Conservation (phyloP, 2,888 invertebrate species). For the Marasmarcha lunaedactyla region DNA sequence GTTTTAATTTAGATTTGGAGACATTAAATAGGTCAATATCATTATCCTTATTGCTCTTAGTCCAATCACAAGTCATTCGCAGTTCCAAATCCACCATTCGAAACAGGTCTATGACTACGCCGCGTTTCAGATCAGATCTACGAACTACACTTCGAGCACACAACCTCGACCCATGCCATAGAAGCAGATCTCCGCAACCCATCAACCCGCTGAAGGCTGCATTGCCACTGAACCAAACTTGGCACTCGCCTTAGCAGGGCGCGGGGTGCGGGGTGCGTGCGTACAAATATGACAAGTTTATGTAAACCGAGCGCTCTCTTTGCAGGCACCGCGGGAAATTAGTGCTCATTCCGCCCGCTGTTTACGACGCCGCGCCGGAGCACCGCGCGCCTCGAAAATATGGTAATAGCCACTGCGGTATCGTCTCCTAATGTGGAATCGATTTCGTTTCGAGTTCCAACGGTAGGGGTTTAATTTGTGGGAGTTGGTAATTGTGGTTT, state of each 20-base stretch:
- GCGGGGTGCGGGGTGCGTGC: constrained; percentile 29
- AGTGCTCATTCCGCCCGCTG: constrained; percentile 58
- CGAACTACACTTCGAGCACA: too few relatives aligned
- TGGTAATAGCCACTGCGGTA: constrained; percentile 37
- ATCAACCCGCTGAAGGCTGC: too few relatives aligned
- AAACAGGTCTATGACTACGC: too few relatives aligned
- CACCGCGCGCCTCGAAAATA: constrained; percentile 44
- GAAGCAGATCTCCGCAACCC: too few relatives aligned
- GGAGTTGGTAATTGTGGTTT: constrained; percentile 3
- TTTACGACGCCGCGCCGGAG: constrained; percentile 49
- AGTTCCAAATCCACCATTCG: too few relatives aligned
- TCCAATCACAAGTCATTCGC: too few relatives aligned
- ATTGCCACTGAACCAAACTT: constrained; percentile 24
- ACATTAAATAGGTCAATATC: too few relatives aligned
- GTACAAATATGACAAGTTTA: constrained; percentile 68
- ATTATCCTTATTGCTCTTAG: too few relatives aligned
- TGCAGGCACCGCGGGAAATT: constrained; percentile 43
- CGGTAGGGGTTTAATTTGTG: constrained; percentile 8
- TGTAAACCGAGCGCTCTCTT: constrained; percentile 48
- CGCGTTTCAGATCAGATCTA: too few relatives aligned
- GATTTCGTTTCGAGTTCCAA: constrained; percentile 26
- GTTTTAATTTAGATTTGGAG: too few relatives aligned
- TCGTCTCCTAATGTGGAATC: constrained; percentile 30
- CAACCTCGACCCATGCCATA: too few relatives aligned
- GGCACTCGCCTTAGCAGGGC: constrained; percentile 26